These are phyloP conservation scores for Ophiodon elongatus DNA, from an alignment of 2,113 vertebrate species.

Conservation along the genomic window DNA sequence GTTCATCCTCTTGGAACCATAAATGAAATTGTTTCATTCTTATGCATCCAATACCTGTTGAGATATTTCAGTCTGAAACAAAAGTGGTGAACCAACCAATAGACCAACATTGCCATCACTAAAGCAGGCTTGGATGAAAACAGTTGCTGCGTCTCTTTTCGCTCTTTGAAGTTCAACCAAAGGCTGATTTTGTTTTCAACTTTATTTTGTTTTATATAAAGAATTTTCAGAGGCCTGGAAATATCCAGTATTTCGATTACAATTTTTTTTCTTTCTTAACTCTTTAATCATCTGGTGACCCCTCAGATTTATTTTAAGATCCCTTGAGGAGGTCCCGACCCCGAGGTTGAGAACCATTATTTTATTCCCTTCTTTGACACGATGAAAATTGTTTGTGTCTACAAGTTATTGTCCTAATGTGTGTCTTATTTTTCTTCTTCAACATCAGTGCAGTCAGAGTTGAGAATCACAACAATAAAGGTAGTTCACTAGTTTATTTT, in stretches of 20 bases:
- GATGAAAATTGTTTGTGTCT: background rate
- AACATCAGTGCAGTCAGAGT: conserved; percentile 57
- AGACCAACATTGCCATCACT: background rate
- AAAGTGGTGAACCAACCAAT: background rate
- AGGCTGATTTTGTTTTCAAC: background rate
- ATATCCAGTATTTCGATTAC: background rate
- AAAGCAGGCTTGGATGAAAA: background rate
- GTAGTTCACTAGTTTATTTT: conserved; percentile 62
- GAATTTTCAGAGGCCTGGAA: background rate
- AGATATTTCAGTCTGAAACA: background rate
- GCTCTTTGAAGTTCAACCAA: background rate
- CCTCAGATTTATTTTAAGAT: background rate
- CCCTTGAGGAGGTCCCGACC: background rate
- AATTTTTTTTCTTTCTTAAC: background rate
- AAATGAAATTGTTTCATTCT: background rate
- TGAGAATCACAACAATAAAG: conserved; percentile 89
- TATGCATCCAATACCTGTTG: background rate
- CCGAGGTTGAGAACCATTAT: background rate
- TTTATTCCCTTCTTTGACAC: background rate
- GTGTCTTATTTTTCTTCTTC: background rate
- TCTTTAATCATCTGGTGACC: background rate
- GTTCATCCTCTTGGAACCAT: background rate
- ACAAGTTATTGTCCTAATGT: background rate
- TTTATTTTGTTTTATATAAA: background rate
- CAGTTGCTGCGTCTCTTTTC: background rate